Evolutionary conservation across 2,797 vertebrate species (phyloP).

Genomic region (Falco novaeseelandiae): DNA sequence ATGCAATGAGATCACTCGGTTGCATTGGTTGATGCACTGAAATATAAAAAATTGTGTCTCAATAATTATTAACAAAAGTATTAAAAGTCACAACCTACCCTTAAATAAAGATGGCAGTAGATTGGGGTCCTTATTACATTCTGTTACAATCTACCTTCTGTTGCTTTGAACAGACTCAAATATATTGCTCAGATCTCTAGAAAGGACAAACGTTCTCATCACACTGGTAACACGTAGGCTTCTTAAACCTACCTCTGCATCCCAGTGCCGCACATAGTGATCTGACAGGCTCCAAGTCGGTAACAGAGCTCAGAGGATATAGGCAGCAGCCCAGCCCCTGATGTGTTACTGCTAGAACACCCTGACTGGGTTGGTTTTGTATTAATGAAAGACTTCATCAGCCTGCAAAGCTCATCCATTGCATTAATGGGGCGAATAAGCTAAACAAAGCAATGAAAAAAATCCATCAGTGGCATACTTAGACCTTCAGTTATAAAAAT

Average conservation of each 20-base stretch:
- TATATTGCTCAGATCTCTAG: not conserved
- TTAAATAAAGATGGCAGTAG: not conserved
- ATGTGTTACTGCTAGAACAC: constrained; percentile 73
- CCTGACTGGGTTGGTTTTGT: constrained; percentile 67
- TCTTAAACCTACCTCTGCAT: constrained; percentile 89
- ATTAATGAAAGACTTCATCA: constrained; percentile 92
- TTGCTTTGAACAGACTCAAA: not conserved
- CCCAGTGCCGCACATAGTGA: constrained; percentile 93
- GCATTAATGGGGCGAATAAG: constrained; percentile 96
- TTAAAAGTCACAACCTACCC: not conserved
- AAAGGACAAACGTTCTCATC: not conserved
- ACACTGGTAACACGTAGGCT: not conserved
- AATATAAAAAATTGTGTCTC: not conserved
- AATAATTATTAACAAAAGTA: not conserved
- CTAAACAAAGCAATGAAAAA: constrained; percentile 67
- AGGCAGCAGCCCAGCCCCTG: constrained; percentile 87
- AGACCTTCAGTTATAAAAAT: not conserved
- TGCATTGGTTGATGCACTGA: not conserved
- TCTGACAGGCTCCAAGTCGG: constrained; percentile 94
- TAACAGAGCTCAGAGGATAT: constrained; percentile 95
- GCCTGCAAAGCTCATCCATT: constrained; percentile 94
- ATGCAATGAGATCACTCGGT: not conserved
- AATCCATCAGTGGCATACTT: not conserved
- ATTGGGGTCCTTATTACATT: not conserved
- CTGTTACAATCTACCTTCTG: not conserved